phyloP scores from a whole-genome alignment of 2,113 vertebrate genomes.

The Oreocharis arfaki region DNA sequence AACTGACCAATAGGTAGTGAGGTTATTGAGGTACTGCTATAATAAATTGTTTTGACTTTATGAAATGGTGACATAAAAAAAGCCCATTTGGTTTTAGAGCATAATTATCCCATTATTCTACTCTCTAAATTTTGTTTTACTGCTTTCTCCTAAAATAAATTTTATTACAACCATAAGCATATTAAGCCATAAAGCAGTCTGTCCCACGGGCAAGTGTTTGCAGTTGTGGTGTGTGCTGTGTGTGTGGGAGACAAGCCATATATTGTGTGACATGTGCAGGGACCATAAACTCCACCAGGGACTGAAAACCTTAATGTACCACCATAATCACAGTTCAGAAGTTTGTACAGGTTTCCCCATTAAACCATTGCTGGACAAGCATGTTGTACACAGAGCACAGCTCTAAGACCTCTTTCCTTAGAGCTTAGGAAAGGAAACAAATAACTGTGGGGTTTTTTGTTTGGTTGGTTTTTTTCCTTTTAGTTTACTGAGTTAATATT shows the following conservation, averaged over 20 bases:
- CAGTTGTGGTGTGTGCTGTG: conserved; percentile 3
- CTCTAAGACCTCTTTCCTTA: not conserved
- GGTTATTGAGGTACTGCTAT: not conserved
- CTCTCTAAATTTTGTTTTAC: conserved; percentile 60
- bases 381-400: not conserved
- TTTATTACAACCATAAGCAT: conserved; percentile 41
- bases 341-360: not conserved
- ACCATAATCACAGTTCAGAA: not conserved
- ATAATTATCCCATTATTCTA: conserved; percentile 62
- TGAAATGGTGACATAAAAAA: conserved; percentile 1
- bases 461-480: not conserved
- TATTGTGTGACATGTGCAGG: not conserved
- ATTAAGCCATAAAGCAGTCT: conserved; percentile 30
- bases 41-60: not conserved
- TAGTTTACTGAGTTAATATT: not conserved
- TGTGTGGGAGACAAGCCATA: not conserved
- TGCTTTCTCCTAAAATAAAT: conserved; percentile 45
- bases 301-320: not conserved
- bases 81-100: conserved; percentile 15
- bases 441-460: not conserved
- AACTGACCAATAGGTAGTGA: conserved; percentile 15
- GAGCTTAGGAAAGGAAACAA: not conserved
- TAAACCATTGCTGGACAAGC: not conserved
- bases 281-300: not conserved
- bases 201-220: not conserved